phyloP scores from a whole-genome alignment of 1,140 invertebrate genomes.

The Sycobia sp. region DNA sequence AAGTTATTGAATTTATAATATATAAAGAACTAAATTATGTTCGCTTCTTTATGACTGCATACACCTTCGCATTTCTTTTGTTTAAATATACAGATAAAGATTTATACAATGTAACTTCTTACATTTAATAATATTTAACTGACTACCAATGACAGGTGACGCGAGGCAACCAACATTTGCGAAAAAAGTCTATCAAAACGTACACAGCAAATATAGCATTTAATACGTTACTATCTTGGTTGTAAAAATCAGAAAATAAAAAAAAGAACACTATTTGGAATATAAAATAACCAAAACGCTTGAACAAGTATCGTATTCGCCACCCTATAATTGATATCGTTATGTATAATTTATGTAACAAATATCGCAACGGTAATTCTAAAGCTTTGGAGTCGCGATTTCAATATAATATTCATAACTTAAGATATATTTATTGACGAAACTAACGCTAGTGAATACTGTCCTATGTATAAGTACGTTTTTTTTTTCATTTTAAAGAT shows the following conservation, averaged over 20 bases:
- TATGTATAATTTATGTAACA: constrained; percentile 42
- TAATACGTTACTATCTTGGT: constrained; percentile 17
- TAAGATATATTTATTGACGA: constrained; percentile 40
- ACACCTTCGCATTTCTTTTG: constrained; percentile 3
- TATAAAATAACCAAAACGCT: constrained; percentile 18
- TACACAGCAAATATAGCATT: constrained; percentile 21
- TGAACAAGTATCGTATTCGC: constrained; percentile 35
- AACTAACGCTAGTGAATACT: constrained; percentile 55
- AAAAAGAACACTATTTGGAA: constrained; percentile 2
- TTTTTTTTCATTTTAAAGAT: constrained; percentile 21
- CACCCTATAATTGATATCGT: constrained; percentile 38
- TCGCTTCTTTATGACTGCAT: neutral
- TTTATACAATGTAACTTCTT: constrained; percentile 40
- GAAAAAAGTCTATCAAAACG: constrained; percentile 24
- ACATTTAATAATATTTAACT: constrained; percentile 42
- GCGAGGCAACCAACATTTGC: constrained; percentile 36
- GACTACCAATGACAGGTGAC: constrained; percentile 41
- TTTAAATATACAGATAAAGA: constrained; percentile 37
- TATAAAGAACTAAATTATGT: constrained; percentile 15
- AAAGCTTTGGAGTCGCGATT: constrained; percentile 58
- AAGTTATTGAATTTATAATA: constrained; percentile 39
- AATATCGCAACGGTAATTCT: constrained; percentile 53
- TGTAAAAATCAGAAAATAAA: constrained; percentile 8
- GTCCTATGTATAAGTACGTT: constrained; percentile 58
- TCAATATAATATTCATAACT: constrained; percentile 45